Base-by-base conservation (phyloP, 2,888 invertebrate species). In the Trichacis sp. region DNA sequence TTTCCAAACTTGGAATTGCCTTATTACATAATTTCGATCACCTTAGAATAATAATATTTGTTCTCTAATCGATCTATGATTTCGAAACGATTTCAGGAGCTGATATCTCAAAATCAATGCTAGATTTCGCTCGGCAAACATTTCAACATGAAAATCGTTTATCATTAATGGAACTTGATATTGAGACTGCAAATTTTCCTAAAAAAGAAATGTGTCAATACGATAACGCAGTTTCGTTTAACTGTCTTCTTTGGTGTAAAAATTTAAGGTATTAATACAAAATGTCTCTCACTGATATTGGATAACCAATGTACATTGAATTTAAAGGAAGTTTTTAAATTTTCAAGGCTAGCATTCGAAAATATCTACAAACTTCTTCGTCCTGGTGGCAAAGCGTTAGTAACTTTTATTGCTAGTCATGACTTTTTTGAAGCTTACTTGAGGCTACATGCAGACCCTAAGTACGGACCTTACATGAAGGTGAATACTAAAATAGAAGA, bases 231-330 rank as follows among this genome's bases (percentile, higher is more conserved):
- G 89, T 92, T 52, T 93, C 93, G 0, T 93, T 93, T 78, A 93
- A 93, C 79, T 90, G 92, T 64, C 85, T 94, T 2, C 93, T 94
- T 75, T 94, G 94, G 94, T 89, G 93, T 29, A 88, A 88, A 70
- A 88, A 93, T 76, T n/a, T n/a, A n/a, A n/a, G n/a, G n/a, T n/a
- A n/a, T n/a, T n/a, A n/a, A n/a, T n/a, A n/a, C n/a, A n/a, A n/a
- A n/a, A n/a, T n/a, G n/a, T n/a, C n/a, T n/a, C n/a, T n/a, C n/a
- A n/a, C n/a, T n/a, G n/a, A n/a, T n/a, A n/a, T n/a, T n/a, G n/a
- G n/a, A n/a, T n/a, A n/a, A n/a, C 90, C 91, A 80, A 87, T 88
- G 91, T 92, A 86, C 85, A 36, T 48, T 4, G 36, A 46, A 40
- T 11, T 18, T n/a, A 15, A 15, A 49, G 24, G 8, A 33, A 36